A percentile compares a stretch with the other conserved stretches of the same genome.
phyloP scores from a whole-genome alignment of 2,888 invertebrate genomes.

The Euplexia lucipara region DNA sequence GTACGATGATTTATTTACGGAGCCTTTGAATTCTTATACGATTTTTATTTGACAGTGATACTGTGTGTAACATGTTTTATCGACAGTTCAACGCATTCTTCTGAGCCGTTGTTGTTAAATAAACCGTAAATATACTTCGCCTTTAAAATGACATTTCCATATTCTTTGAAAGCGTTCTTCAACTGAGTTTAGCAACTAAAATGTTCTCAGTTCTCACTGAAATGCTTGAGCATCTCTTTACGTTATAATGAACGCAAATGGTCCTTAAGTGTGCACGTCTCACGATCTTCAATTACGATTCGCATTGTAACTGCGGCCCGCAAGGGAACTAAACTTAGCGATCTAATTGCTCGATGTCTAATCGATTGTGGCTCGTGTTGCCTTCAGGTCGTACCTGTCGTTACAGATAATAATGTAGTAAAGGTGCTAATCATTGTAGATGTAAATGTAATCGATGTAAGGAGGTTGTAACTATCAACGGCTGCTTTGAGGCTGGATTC shows the following conservation, averaged over 20 bases:
- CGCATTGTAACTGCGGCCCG: constrained; percentile 62
- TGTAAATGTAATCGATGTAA: constrained; percentile 14
- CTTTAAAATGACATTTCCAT: constrained; percentile 7
- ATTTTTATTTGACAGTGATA: constrained; percentile 47
- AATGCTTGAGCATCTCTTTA: constrained; percentile 48
- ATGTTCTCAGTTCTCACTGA: constrained; percentile 35
- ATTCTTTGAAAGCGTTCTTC: constrained; percentile 5
- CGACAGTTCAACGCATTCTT: constrained; percentile 4
- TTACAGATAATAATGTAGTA: constrained; percentile 54
- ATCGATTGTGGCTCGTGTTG: constrained; percentile 65
- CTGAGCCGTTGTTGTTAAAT: not conserved
- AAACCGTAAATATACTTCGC: not conserved
- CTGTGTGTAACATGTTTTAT: constrained; percentile 13
- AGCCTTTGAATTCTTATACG: constrained; percentile 36
- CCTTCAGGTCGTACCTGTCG: constrained; percentile 44
- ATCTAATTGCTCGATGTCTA: constrained; percentile 66
- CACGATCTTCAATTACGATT: constrained; percentile 63
- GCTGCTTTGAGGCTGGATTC: not conserved
- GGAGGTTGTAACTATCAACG: not conserved
- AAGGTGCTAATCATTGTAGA: constrained; percentile 34
- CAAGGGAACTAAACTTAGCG: constrained; percentile 65
- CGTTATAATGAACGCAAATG: constrained; percentile 57
- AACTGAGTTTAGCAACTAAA: constrained; percentile 15
- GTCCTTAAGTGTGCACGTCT: constrained; percentile 51
- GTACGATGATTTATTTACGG: constrained; percentile 58